phyloP scores from a whole-genome alignment of 1,140 invertebrate species.

The Homarus americanus region DNA sequence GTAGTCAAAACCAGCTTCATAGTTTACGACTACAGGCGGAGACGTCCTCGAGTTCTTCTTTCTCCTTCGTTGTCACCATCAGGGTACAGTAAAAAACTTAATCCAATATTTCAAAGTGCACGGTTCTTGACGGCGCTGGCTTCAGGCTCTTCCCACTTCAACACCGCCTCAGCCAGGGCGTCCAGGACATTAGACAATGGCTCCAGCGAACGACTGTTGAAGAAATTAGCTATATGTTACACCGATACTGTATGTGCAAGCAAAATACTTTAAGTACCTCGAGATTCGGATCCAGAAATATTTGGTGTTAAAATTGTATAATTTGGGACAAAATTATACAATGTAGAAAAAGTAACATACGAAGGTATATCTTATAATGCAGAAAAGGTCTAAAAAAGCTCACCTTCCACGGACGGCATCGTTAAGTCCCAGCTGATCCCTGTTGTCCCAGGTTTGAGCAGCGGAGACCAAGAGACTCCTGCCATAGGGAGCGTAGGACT shows the following conservation, averaged over 20 bases:
- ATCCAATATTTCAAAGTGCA: slow-evolving; percentile 14
- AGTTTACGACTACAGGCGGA: background rate
- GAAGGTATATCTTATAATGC: too few relatives aligned
- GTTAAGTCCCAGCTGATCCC: background rate
- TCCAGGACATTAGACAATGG: slow-evolving; percentile 27
- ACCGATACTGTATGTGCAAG: background rate
- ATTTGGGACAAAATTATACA: too few relatives aligned
- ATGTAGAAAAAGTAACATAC: too few relatives aligned
- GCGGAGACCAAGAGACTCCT: slow-evolving; percentile 47
- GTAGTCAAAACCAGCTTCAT: too few relatives aligned
- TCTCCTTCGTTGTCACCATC: too few relatives aligned
- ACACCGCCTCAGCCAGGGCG: slow-evolving; percentile 8
- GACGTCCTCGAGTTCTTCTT: background rate
- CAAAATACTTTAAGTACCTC: too few relatives aligned
- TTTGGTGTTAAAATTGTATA: too few relatives aligned
- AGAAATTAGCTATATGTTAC: too few relatives aligned
- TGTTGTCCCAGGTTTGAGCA: slow-evolving; percentile 25
- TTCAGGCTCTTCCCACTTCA: slow-evolving; percentile 8
- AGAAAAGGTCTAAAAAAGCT: too few relatives aligned
- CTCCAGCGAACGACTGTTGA: slow-evolving; percentile 24
- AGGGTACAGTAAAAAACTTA: too few relatives aligned
- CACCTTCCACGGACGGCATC: slow-evolving; percentile 29
- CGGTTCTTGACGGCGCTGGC: background rate
- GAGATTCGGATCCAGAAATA: too few relatives aligned
- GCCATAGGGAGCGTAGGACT: slow-evolving; percentile 2